Evolutionary conservation across 1,140 invertebrate genomes (phyloP).

Genomic region (Listronotus bonariensis): DNA sequence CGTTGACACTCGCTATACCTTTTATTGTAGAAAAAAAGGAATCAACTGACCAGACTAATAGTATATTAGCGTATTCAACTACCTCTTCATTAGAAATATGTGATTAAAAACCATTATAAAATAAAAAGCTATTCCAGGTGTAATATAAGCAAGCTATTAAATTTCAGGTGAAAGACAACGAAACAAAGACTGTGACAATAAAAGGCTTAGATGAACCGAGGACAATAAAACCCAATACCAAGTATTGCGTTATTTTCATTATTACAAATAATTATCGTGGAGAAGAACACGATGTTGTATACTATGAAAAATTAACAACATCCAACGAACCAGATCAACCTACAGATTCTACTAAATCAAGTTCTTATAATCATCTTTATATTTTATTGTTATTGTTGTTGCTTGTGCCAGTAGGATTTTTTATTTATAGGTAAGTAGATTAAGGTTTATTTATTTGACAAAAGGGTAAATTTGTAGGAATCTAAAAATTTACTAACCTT

Average conservation of each 20-base stretch:
- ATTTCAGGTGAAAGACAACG: slow-evolving; percentile 36
- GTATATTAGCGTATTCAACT: no score
- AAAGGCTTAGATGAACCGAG: slow-evolving; percentile 31
- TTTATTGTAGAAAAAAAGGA: no score
- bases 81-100: no score
- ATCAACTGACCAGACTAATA: no score
- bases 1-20: no score
- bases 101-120: no score
- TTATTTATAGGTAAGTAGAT: slow-evolving; percentile 38
- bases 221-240: slow-evolving; percentile 38
- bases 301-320: slow-evolving; percentile 43
- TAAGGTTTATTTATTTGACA: background rate
- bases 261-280: slow-evolving; percentile 43
- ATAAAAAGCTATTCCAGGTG: no score
- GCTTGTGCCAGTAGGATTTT: slow-evolving; percentile 40
- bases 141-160: background rate
- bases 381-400: slow-evolving; percentile 39
- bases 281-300: slow-evolving; percentile 42
- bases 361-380: slow-evolving; percentile 37
- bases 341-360: slow-evolving; percentile 1
- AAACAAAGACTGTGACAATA: slow-evolving; percentile 35
- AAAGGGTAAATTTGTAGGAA: background rate
- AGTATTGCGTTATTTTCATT: slow-evolving; percentile 47
- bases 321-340: slow-evolving; percentile 4
- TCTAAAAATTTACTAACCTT: slow-evolving; percentile 2